phyloP scores from a whole-genome alignment of 2,797 vertebrate genomes.

The Siniperca undulata region DNA sequence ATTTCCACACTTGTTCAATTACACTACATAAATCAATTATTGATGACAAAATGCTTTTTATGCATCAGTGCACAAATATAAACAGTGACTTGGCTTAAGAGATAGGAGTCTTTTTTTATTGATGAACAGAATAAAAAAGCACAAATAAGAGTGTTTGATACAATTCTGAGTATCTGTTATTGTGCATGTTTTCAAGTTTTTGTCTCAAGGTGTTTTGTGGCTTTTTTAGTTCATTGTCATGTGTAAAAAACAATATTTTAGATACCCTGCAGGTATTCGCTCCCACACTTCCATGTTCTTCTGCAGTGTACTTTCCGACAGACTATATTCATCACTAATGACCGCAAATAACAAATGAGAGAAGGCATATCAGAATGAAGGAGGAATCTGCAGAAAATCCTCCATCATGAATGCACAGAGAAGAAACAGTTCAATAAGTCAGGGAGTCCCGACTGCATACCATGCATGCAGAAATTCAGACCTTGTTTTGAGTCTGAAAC shows the following conservation, averaged over 20 bases:
- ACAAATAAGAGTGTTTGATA: neutral
- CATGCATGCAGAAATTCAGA: neutral
- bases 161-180: neutral
- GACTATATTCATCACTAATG: neutral
- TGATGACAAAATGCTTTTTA: neutral
- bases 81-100: neutral
- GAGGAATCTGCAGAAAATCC: neutral
- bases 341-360: neutral
- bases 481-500: neutral
- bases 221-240: neutral
- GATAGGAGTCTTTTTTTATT: neutral
- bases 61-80: neutral
- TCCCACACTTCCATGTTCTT: neutral
- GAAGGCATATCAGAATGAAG: too few species aligned
- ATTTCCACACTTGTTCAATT: neutral
- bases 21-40: neutral
- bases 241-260: neutral
- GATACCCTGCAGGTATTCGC: neutral
- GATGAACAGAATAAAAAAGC: too few species aligned
- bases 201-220: neutral
- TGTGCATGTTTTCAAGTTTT: neutral
- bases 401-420: too few species aligned
- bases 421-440: neutral
- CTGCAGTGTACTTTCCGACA: too few species aligned
- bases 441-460: neutral